phyloP scores from a whole-genome alignment of 2,113 vertebrate species.

The Heloderma charlesbogerti region DNA sequence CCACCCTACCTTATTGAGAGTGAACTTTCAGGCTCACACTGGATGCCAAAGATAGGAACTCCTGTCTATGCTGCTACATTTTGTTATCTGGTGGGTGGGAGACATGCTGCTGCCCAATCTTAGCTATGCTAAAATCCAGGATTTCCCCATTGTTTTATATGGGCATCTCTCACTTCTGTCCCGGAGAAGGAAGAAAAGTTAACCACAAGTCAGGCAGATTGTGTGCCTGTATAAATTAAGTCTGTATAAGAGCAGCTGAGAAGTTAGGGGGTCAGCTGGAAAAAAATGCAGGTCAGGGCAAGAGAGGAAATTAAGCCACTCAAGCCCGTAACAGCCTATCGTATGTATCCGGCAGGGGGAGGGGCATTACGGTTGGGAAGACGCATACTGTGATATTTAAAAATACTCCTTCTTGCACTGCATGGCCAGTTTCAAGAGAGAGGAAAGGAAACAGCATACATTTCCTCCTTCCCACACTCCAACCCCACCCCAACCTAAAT shows the following conservation, averaged over 20 bases:
- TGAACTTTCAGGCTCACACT: background rate
- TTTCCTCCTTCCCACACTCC: too few species aligned
- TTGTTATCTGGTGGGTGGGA: background rate
- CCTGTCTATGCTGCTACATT: background rate
- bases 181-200: background rate
- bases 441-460: too few species aligned
- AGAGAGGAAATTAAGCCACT: background rate
- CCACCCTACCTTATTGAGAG: too few species aligned
- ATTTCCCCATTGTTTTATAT: background rate
- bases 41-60: background rate
- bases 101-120: background rate
- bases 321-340: background rate
- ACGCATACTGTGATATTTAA: too few species aligned
- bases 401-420: too few species aligned
- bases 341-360: background rate
- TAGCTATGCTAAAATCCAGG: too few species aligned
- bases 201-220: background rate
- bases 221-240: background rate
- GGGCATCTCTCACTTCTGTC: background rate
- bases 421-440: too few species aligned
- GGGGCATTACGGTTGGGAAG: background rate
- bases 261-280: background rate
- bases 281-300: background rate
- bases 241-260: background rate
- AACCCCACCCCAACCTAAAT: too few species aligned